Conservation (phyloP, 2,888 invertebrate species). For the Harmothoe impar region DNA sequence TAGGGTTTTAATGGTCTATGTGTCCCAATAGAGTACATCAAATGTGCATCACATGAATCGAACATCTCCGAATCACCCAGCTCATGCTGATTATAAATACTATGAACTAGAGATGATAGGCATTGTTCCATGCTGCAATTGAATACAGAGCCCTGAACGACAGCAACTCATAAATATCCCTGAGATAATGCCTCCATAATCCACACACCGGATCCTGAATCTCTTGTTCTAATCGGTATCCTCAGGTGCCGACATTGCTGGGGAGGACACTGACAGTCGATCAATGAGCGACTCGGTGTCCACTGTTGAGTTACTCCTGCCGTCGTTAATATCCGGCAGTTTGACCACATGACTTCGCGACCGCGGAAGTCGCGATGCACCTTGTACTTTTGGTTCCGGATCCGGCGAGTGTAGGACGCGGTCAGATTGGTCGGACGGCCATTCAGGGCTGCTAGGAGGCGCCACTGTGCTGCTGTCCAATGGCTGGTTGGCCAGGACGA, state of each 20-base stretch:
- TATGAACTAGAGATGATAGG: too few species aligned
- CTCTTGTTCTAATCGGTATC: neutral
- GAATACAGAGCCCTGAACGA: too few species aligned
- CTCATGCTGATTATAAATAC: too few species aligned
- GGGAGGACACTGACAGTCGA: neutral
- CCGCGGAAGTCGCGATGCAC: neutral
- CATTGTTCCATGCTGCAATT: too few species aligned
- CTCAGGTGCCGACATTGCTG: neutral
- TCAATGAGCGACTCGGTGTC: constrained; percentile 3
- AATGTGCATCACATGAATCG: too few species aligned
- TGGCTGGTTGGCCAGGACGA: constrained; percentile 3
- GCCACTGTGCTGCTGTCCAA: neutral
- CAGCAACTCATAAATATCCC: too few species aligned
- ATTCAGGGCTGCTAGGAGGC: neutral
- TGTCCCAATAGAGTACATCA: too few species aligned
- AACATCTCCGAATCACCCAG: too few species aligned
- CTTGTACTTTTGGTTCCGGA: neutral
- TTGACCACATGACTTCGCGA: constrained; percentile 34
- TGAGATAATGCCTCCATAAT: too few species aligned
- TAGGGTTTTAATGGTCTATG: too few species aligned
- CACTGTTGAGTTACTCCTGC: neutral
- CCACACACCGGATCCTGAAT: too few species aligned
- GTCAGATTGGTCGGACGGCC: neutral
- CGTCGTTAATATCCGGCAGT: constrained; percentile 46
- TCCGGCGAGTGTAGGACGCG: neutral